A percentile compares a stretch with the other conserved stretches of the same genome.
phyloP scores from a whole-genome alignment of 35 echinoderm and acorn worm species.

The Anneissia japonica region DNA sequence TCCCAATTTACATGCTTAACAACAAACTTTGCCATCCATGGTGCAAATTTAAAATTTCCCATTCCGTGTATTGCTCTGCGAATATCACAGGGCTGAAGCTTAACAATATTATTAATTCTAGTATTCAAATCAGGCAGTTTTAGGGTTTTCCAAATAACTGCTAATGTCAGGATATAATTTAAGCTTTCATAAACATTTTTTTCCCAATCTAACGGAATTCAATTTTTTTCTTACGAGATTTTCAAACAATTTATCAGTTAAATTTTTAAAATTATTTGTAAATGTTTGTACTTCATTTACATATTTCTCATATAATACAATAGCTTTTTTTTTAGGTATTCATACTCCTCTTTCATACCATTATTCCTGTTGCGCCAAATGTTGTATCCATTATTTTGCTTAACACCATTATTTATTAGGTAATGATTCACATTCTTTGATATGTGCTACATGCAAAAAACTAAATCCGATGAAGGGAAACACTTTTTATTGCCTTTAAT shows the following conservation, averaged over 20 bases:
- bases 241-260: background rate
- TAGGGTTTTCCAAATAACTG: background rate
- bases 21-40: too few relatives aligned
- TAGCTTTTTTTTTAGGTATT: too few relatives aligned
- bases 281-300: background rate
- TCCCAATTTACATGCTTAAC: too few relatives aligned
- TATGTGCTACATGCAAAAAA: background rate
- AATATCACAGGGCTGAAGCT: background rate
- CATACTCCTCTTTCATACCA: too few relatives aligned
- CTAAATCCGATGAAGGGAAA: constrained; percentile 1
- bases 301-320: too few relatives aligned
- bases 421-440: background rate
- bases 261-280: constrained; percentile 4
- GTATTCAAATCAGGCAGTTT: background rate
- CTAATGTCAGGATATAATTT: background rate
- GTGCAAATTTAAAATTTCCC: background rate
- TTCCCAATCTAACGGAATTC: background rate
- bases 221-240: background rate
- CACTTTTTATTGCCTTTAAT: constrained; percentile 20
- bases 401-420: background rate
- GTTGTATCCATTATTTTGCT: too few relatives aligned
- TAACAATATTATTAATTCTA: background rate
- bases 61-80: background rate
- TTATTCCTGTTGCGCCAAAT: too few relatives aligned
- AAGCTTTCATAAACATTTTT: constrained; percentile 2